Base-by-base conservation (phyloP, 2,113 vertebrate genomes). In the Serinus canaria region DNA sequence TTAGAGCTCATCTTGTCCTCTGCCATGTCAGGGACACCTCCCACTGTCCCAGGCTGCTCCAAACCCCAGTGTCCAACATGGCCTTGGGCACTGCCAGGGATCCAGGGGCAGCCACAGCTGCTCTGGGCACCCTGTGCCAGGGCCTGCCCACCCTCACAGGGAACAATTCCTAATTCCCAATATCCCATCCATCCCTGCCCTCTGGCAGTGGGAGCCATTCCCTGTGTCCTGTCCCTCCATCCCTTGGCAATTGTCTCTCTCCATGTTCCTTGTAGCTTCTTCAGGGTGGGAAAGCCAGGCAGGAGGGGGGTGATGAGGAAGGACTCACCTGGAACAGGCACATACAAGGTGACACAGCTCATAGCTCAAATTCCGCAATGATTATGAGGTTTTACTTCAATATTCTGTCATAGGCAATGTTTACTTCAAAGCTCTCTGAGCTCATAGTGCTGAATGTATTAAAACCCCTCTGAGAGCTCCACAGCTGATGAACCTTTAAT, bases 61-160 rank as follows among this genome's bases (percentile, higher is more conserved):
- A 1, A 63, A 8, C 10, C 50, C 43, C 22, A 25, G 0, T 3
- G 6, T 52, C 52, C 87, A 76, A 0, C 47, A 55, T 68, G 87
- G 30, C 24, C 63, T 43, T 22, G 62, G 70, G 0, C 62, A 55
- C 55, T 62, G 3, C 62, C 78, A 89, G 60, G 53, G 69, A 67
- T 75, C 53, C 83, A 69, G 87, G 78, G 46, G 39, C 70, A 76
- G 55, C 78, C 62, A 3, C 78, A 75, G 77, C 69, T 75, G 2
- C 69, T 74, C 87, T 89, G 77, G 33, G 27, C 44, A 81, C 9
- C 49, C 44, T 81, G 60, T 33, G 77, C 68, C 77, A 82, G 60
- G 24, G 18, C 52, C 59, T 59, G 0, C 5, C 12, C 59, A 27
- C 21, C 18, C 31, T 81, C 0, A 0, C 27, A 66, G 68, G 2